Conservation (phyloP, 1,140 invertebrate genomes). For the Pseudoatta argentina region DNA sequence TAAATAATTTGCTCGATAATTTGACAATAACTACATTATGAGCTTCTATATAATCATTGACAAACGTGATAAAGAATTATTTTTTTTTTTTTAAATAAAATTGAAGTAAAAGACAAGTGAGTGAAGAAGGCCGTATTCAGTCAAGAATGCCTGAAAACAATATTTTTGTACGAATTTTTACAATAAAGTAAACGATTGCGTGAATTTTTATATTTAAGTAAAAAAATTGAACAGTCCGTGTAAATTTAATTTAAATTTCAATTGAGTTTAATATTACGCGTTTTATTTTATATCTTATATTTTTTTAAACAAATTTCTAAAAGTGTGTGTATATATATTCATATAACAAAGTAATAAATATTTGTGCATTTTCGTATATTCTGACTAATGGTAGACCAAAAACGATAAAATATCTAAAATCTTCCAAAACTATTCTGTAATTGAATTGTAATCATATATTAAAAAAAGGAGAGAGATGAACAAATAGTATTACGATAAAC, state of each 20-base stretch:
- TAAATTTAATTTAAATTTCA: constrained; percentile 15
- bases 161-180: too few species aligned
- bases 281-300: background rate
- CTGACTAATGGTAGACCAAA: background rate
- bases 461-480: too few species aligned
- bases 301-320: background rate
- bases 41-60: background rate
- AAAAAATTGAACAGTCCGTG: background rate
- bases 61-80: background rate
- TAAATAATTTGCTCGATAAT: background rate
- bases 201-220: background rate
- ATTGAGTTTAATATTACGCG: background rate
- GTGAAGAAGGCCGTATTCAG: too few species aligned
- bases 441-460: background rate
- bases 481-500: background rate
- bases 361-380: background rate
- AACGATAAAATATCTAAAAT: constrained; percentile 20
- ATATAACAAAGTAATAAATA: background rate
- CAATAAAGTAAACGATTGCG: too few species aligned
- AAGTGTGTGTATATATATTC: background rate
- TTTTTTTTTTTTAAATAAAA: background rate
- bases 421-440: background rate
- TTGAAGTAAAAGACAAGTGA: too few species aligned
- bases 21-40: background rate
- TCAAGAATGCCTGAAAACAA: too few species aligned